Conservation (phyloP, 2,797 vertebrate genomes). For the Cirrhinus molitorella region DNA sequence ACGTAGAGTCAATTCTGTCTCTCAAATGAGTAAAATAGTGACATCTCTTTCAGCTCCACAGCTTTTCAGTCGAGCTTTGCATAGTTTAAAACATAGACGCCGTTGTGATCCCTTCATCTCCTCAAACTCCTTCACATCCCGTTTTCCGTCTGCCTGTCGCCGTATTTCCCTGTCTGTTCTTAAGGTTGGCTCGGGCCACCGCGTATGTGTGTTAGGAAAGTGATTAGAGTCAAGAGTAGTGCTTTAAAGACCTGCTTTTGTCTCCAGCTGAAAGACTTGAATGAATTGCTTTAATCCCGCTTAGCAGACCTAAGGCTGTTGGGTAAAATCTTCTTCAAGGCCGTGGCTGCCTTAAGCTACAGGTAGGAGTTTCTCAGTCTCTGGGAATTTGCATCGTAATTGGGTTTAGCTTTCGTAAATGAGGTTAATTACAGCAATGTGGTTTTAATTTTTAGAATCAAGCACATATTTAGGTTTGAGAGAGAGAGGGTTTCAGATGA, state of each 20-base stretch:
- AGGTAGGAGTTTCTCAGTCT: constrained; percentile 32
- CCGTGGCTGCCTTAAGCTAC: not conserved
- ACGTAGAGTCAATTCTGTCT: not conserved
- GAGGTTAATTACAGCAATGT: constrained; percentile 32
- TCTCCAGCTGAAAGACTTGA: constrained; percentile 77
- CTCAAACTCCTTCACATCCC: constrained; percentile 20
- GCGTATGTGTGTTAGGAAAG: constrained; percentile 77
- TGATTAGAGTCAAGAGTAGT: constrained; percentile 74
- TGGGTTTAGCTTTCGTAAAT: constrained; percentile 12
- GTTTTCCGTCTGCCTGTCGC: constrained; percentile 4
- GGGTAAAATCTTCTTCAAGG: constrained; percentile 33
- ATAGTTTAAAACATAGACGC: not conserved
- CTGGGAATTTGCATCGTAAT: constrained; percentile 57
- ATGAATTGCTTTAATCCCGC: constrained; percentile 78
- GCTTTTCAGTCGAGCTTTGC: constrained; percentile 20
- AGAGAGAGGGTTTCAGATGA: not conserved
- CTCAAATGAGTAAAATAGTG: not conserved
- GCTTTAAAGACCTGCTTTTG: constrained; percentile 76
- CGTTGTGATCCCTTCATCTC: constrained; percentile 5
- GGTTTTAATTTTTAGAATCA: not conserved
- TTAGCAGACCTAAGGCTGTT: constrained; percentile 61
- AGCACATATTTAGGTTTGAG: not conserved
- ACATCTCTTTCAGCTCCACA: not conserved
- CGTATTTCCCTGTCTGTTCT: constrained; percentile 2
- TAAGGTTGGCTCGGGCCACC: constrained; percentile 23